These are phyloP conservation scores for Salvelinus fontinalis DNA, from an alignment of 2,113 vertebrate genomes.

Conservation along the genomic window DNA sequence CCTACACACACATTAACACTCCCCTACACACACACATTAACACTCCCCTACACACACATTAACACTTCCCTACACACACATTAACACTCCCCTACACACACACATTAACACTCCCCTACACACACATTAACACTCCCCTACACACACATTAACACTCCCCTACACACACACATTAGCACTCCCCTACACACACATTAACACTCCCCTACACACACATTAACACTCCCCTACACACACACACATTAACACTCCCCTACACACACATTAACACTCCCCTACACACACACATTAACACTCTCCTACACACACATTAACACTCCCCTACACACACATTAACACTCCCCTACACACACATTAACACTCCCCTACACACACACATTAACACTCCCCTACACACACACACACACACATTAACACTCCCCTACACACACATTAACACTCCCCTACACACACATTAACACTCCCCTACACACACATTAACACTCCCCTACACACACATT, in stretches of 20 bases:
- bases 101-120: background rate
- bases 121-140: too few relatives aligned
- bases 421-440: background rate
- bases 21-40: background rate
- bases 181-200: background rate
- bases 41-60: background rate
- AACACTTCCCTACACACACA: too few relatives aligned
- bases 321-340: background rate
- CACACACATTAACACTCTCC: too few relatives aligned
- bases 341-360: too few relatives aligned
- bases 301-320: too few relatives aligned
- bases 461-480: background rate
- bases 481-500: background rate
- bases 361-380: background rate
- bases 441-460: background rate
- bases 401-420: too few relatives aligned
- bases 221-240: background rate
- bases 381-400: background rate
- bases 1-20: too few relatives aligned
- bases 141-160: too few relatives aligned
- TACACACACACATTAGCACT: background rate
- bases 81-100: background rate
- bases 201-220: too few relatives aligned
- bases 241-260: too few relatives aligned
- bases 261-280: too few relatives aligned